phyloP scores from a whole-genome alignment of 2,888 invertebrate species.

The Polydesmus complanatus region DNA sequence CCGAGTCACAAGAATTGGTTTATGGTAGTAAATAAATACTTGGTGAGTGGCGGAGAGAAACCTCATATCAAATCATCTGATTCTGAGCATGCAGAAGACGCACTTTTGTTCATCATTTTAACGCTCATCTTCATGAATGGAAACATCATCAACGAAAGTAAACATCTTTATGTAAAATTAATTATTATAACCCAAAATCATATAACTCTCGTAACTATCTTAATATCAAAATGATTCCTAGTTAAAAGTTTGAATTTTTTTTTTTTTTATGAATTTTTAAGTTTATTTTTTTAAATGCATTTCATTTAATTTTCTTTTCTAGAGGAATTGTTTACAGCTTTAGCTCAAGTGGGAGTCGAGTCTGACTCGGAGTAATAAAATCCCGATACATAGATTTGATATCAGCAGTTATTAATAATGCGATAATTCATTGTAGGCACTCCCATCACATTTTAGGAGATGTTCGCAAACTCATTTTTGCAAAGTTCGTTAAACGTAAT shows the following conservation, averaged over 20 bases:
- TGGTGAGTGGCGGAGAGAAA: conserved; percentile 22
- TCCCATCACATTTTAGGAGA: conserved; percentile 30
- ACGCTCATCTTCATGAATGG: conserved; percentile 31
- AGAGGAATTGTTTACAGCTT: conserved; percentile 27
- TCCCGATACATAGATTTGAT: conserved; percentile 5
- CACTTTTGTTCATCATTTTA: conserved; percentile 27
- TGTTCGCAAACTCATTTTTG: conserved; percentile 28
- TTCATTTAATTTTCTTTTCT: conserved; percentile 18
- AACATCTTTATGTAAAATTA: too few species aligned
- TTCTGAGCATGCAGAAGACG: not conserved
- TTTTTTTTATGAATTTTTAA: conserved; percentile 6
- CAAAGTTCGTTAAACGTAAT: conserved; percentile 30
- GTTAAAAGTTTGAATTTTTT: too few species aligned
- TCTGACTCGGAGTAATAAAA: conserved; percentile 26
- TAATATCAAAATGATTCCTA: too few species aligned
- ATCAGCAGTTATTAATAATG: conserved; percentile 18
- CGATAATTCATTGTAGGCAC: not conserved
- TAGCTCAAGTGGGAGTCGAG: conserved; percentile 28
- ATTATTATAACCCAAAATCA: too few species aligned
- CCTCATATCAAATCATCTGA: conserved; percentile 23
- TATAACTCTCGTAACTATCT: too few species aligned
- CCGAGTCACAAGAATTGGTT: conserved; percentile 27
- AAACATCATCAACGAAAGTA: conserved; percentile 28
- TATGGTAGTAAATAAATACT: conserved; percentile 27
- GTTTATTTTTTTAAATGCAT: not conserved